Evolutionary conservation across 1,140 invertebrate genomes (phyloP), one percentile per base, ranked within the genome.

Genomic region (Sminthurides bifidus): DNA sequence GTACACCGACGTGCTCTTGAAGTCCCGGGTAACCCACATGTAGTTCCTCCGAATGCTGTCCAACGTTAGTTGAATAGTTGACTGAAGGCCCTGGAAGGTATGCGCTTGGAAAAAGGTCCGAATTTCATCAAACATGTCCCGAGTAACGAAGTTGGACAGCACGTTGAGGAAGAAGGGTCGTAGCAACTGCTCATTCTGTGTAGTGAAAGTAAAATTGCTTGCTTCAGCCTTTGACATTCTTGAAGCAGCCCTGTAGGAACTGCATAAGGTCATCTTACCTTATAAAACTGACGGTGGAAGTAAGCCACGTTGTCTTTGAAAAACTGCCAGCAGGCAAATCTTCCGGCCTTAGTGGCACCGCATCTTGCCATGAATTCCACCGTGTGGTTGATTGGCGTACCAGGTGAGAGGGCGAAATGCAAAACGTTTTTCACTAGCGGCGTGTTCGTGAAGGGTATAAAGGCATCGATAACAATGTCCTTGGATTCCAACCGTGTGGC

Each of bases 361-460:
- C 8, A 8, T 8, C 29, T 15, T 4, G 21, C 3, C 46, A 49
- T 49, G 4, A 49, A 33, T 3, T 31, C 5, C 15, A 26, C 5
- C 12, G 46, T 33, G 29, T 49, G 46, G 21, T 10, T 10, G 3
- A 49, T 3, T 5, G 24, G 3, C 15, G 35, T 21, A 17, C 3
- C 3, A 21, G 3, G 6, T 4, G 46, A 33, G 5, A 49, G 31
- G 10, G 46, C 27, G 17, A 49, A 49, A 17, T 49, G 46, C 2
- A 49, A 17, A 49, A 49, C n/a, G n/a, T n/a, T 49, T 49, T 49
- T 49, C 31, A 27, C n/a, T 15, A 49, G 31, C 4, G 15, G 27
- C 3, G 27, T 33, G 21, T 49, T 31, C 15, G 15, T 29, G 29
- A 49, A 49, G 3, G n/a, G 5, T 19, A 17, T 3, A 49, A 49